Conservation (phyloP, 1,140 invertebrate species). For the Bombus terrestris region DNA sequence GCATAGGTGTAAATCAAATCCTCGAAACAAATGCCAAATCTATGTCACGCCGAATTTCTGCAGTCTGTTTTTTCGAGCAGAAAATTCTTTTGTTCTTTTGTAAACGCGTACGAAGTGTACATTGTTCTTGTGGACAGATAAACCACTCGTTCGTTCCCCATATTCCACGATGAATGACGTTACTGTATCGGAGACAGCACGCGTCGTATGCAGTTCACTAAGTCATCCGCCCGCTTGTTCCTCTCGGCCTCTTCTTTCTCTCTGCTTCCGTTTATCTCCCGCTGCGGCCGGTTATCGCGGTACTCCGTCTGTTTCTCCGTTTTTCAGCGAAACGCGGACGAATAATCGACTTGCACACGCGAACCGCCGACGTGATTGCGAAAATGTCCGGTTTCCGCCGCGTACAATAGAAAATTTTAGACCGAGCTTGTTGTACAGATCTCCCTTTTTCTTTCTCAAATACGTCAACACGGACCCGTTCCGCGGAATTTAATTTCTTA, state of each 20-base stretch:
- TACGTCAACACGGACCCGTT: too few relatives aligned
- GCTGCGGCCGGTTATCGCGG: conserved; percentile 13
- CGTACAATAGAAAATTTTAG: background rate
- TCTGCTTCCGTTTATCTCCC: conserved; percentile 1
- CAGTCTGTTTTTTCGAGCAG: background rate
- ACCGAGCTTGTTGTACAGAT: too few relatives aligned
- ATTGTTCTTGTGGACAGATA: conserved; percentile 58
- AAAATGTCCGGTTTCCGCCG: conserved; percentile 14
- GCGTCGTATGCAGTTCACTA: conserved; percentile 31
- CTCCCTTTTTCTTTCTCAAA: too few relatives aligned
- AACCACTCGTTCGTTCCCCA: conserved; percentile 7
- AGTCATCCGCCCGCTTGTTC: conserved; percentile 23
- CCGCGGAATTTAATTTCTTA: too few relatives aligned
- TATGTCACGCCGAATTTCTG: background rate
- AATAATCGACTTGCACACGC: conserved; percentile 31
- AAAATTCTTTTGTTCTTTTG: background rate
- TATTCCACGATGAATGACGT: conserved; percentile 51
- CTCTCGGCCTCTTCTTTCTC: background rate
- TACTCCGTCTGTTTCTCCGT: conserved; percentile 2
- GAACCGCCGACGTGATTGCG: conserved; percentile 4
- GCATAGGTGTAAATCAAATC: background rate
- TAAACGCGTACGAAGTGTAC: background rate
- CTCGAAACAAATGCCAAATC: background rate
- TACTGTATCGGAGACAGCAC: conserved; percentile 26
- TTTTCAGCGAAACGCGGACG: conserved; percentile 33